These are phyloP conservation scores for Fundulus diaphanus DNA, from an alignment of 2,797 vertebrate genomes.

Conservation along the genomic window DNA sequence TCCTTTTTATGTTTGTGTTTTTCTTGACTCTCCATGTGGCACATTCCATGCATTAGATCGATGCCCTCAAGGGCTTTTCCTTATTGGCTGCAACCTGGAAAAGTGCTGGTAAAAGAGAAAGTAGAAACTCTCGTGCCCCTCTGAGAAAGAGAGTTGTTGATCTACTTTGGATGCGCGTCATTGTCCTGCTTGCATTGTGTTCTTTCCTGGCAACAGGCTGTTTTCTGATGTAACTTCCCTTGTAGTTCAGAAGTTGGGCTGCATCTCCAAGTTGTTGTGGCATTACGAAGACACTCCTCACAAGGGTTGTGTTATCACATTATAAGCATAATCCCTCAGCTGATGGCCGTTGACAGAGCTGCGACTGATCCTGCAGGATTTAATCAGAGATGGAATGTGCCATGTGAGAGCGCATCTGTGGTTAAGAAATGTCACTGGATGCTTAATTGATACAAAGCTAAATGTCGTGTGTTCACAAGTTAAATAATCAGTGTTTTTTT, in stretches of 20 bases:
- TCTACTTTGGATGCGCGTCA: constrained; percentile 16
- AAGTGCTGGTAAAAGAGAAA: not conserved
- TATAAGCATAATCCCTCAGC: constrained; percentile 47
- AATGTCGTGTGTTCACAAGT: not conserved
- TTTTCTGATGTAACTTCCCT: constrained; percentile 51
- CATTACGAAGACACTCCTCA: constrained; percentile 12
- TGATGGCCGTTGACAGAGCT: constrained; percentile 51
- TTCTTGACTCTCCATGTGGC: not conserved
- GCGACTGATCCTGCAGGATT: constrained; percentile 40
- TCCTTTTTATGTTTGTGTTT: not conserved
- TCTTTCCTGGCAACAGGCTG: constrained; percentile 27
- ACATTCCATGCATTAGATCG: not conserved
- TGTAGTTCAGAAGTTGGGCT: constrained; percentile 16
- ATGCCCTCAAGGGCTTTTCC: constrained; percentile 2
- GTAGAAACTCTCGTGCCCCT: constrained; percentile 4
- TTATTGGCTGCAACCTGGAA: not conserved
- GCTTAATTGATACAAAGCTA: not conserved
- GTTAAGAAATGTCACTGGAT: not conserved
- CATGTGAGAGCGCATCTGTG: not conserved
- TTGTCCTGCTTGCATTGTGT: constrained; percentile 42
- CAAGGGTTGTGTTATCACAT: constrained; percentile 47
- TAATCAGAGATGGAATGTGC: constrained; percentile 31
- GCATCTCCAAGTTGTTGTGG: constrained; percentile 20
- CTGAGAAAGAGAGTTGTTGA: not conserved
- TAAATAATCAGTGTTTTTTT: not conserved